A percentile compares a stretch with the other conserved stretches of the same genome.
Evolutionary conservation across 2,113 vertebrate species (phyloP).

Genomic region (Mobula birostris): DNA sequence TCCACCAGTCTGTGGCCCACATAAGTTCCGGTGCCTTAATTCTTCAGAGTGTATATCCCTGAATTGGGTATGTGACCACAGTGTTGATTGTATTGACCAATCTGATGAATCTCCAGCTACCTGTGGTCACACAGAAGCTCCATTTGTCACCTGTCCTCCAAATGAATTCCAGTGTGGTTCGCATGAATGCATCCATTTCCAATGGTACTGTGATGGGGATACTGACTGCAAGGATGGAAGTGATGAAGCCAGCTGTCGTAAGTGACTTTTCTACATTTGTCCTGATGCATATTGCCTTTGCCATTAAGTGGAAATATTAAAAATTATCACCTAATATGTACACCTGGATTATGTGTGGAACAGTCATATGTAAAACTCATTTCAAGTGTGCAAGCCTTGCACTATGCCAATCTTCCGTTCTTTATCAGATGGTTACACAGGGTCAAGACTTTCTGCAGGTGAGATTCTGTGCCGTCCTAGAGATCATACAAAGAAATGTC

Average conservation of each 20-base stretch:
- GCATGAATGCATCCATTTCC: constrained; percentile 4
- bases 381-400: no score
- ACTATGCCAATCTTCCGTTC: no score
- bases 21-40: constrained; percentile 23
- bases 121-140: background rate
- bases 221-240: constrained; percentile 32
- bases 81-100: constrained; percentile 18
- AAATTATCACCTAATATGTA: no score
- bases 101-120: constrained; percentile 22
- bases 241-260: constrained; percentile 23
- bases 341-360: no score
- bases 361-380: no score
- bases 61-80: constrained; percentile 14
- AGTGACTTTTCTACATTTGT: background rate
- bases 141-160: background rate
- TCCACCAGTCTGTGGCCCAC: background rate
- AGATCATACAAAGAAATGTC: no score
- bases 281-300: no score
- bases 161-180: constrained; percentile 8
- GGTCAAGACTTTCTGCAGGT: no score
- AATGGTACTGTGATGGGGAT: constrained; percentile 30
- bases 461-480: no score
- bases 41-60: constrained; percentile 18
- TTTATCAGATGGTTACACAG: no score
- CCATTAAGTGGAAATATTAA: no score